Evolutionary conservation across 2,113 vertebrate genomes (phyloP), one percentile per base, ranked within the genome.

Genomic region (Hipposideros armiger): DNA sequence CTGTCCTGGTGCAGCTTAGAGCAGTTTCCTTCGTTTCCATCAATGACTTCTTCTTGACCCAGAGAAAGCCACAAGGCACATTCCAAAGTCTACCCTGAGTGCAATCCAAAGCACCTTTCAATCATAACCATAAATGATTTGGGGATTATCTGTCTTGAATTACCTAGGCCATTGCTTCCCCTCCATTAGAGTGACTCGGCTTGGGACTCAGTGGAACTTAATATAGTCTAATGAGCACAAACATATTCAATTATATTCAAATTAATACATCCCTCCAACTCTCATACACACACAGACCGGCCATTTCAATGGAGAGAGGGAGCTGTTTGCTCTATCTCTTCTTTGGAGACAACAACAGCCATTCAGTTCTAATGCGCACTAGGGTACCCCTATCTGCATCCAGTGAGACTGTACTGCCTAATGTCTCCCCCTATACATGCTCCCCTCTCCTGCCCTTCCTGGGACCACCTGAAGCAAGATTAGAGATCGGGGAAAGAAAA

Each of bases 41-140:
- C 56, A 82, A 54, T 24, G 81, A 96, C 47, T 82, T 89, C 50
- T 85, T 92, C 50, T 90, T 90, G 72, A 69, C 82, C 77, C 89
- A 82, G 45, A 94, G 85, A 70, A 95, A 54, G 40, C 56, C 93
- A 60, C 16, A 47, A 42, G 54, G 58, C 28, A 86, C 54, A 58
- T 85, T 77, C 22, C 19, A 58, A 73, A 90, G 47, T 5, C 60
- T 1, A 5, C 87, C 74, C 67, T 5, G 4, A 32, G 67, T 16
- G 15, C 56, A 66, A 64, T 20, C 52, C 47, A 82, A 80, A 94
- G 58, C 20, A 32, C 26, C 22, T 36, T 56, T 94, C 56, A 47
- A 28, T 78, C 66, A 84, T 54, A 92, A 45, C 87, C 69, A 45
- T 47, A 84, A 91, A 80, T 47, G 47, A 77, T 45, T 32, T 84